phyloP scores from a whole-genome alignment of 2,888 invertebrate genomes.

The Luffia ferchaultella region DNA sequence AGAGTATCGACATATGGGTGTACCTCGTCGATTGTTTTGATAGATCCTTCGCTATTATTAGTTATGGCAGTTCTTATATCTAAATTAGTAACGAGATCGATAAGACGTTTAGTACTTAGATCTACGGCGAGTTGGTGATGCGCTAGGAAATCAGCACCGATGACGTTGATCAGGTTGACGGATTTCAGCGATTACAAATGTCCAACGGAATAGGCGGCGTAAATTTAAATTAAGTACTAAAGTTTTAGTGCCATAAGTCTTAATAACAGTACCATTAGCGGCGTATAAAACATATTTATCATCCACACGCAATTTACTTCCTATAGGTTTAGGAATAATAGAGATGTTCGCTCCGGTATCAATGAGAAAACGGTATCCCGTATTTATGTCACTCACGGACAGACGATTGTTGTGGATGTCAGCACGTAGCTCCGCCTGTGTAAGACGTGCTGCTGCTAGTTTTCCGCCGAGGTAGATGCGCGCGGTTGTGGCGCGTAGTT shows the following conservation, averaged over 20 bases:
- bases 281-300: conserved; percentile 11
- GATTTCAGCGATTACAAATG: conserved; percentile 12
- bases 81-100: conserved; percentile 1
- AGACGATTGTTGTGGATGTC: conserved; percentile 6
- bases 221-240: conserved; percentile 12
- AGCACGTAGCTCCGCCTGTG: conserved; percentile 8
- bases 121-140: conserved; percentile 9
- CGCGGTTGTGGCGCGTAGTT: neutral
- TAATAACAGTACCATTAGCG: conserved; percentile 14
- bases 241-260: conserved; percentile 11
- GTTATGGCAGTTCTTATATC: neutral
- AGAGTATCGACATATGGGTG: conserved; percentile 3
- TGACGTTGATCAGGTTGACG: conserved; percentile 8
- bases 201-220: conserved; percentile 12
- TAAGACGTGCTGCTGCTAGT: conserved; percentile 8
- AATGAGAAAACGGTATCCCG: conserved; percentile 9
- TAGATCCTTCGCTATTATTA: neutral
- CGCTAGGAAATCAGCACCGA: conserved; percentile 13
- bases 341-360: conserved; percentile 16
- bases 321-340: conserved; percentile 6
- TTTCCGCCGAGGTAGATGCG: too few species aligned
- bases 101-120: conserved; percentile 6
- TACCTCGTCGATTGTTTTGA: neutral
- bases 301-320: neutral
- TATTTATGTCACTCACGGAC: conserved; percentile 9